Evolutionary conservation across 2,113 vertebrate species (phyloP), one percentile per base, ranked within the genome.

Genomic region (Lycaon pictus): DNA sequence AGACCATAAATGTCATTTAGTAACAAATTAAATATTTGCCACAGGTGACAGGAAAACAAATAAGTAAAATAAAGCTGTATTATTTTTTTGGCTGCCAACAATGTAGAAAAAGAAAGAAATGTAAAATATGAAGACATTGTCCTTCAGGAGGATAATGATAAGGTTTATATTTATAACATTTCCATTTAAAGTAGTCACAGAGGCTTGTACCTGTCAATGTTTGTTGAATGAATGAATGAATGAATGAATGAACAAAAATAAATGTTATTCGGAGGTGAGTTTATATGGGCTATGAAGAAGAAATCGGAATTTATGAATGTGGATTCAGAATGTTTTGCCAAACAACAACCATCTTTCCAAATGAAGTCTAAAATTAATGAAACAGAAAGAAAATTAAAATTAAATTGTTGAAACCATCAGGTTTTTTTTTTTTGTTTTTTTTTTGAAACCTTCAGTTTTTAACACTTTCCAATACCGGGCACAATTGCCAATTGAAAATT

Each of bases 1-100:
- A 94, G 97, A 93, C 23, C 96, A n/a, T 35, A 97, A 97, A 65
- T 96, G 29, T 93, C 92, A 90, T 92, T 97, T 97, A 97, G 71
- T 77, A 85, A 84, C 79, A 95, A 83, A 58, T 77, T 97, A 92
- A 69, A 96, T 86, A 96, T 90, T 96, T 96, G n/a, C 72, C 96
- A 87, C 77, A 27, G 2, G 58, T 94, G 97, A 96, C 96, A 96
- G 84, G 77, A 85, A 96, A 93, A 96, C 92, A 97, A 97, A 96
- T 93, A 96, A 84, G 56, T 60, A 71, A 98, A 97, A 97, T 95
- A 92, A 96, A 92, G 43, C 79, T 37, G 5, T 77, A 17, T 71
- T 74, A 53, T 74, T 58, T 91, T 92, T 93, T 92, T 53, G 82
- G 53, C 77, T 95, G 65, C 72, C 86, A 89, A 93, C 93, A 63